Evolutionary conservation across 2,113 vertebrate genomes (phyloP).

Genomic region (Bos taurus): ARS-UCD2.0 NC_037338.1:73218501-73219000

Average conservation of each 20-base stretch:
- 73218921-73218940: neutral
- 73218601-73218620: slow-evolving; percentile 72
- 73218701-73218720: slow-evolving; percentile 82
- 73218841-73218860: neutral
- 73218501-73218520: slow-evolving; percentile 72
- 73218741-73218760: slow-evolving; percentile 77
- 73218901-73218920: neutral
- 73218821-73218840: neutral
- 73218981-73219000: neutral
- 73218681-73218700: slow-evolving; percentile 86
- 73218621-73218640: slow-evolving; percentile 76
- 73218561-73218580: slow-evolving; percentile 82
- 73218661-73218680: slow-evolving; percentile 85
- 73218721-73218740: slow-evolving; percentile 34
- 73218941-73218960: neutral
- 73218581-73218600: slow-evolving; percentile 83
- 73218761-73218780: slow-evolving; percentile 85
- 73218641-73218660: slow-evolving; percentile 76
- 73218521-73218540: slow-evolving; percentile 84
- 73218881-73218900: neutral
- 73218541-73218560: slow-evolving; percentile 80
- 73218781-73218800: slow-evolving; percentile 60
- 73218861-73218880: neutral
- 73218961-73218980: neutral
- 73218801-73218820: neutral